Conservation (phyloP, 2,113 vertebrate genomes). For the Menidia beryllina region DNA sequence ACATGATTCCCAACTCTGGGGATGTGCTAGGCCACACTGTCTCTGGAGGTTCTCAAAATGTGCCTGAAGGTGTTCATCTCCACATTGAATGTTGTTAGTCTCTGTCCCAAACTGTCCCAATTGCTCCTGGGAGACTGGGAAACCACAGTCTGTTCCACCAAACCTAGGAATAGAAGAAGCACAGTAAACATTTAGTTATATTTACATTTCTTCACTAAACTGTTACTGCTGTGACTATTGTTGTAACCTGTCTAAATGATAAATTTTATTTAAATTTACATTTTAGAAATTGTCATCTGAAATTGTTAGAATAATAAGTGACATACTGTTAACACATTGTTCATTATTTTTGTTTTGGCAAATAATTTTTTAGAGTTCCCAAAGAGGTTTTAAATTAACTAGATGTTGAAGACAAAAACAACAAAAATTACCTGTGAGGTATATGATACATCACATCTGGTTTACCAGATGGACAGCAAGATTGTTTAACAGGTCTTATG, state of each 20-base stretch:
- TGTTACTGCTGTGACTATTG: neutral
- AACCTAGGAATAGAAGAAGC: too few species aligned
- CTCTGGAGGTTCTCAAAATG: neutral
- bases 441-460: neutral
- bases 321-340: too few species aligned
- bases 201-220: too few species aligned
- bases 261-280: neutral
- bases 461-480: conserved; percentile 7
- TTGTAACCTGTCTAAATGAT: neutral
- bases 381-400: neutral
- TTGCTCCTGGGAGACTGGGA: neutral
- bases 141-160: neutral
- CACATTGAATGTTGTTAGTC: neutral
- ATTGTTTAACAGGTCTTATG: neutral
- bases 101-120: neutral
- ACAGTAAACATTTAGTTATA: too few species aligned
- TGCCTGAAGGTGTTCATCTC: neutral
- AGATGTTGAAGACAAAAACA: neutral
- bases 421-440: neutral
- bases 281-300: neutral
- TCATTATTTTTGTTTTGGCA: neutral
- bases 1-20: neutral
- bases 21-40: neutral
- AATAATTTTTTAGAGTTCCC: neutral
- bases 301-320: too few species aligned